Percentiles rank a stretch among this genome's conserved stretches.
Evolutionary conservation across 2,113 vertebrate genomes (phyloP).

Genomic region (Alouatta palliata): DNA sequence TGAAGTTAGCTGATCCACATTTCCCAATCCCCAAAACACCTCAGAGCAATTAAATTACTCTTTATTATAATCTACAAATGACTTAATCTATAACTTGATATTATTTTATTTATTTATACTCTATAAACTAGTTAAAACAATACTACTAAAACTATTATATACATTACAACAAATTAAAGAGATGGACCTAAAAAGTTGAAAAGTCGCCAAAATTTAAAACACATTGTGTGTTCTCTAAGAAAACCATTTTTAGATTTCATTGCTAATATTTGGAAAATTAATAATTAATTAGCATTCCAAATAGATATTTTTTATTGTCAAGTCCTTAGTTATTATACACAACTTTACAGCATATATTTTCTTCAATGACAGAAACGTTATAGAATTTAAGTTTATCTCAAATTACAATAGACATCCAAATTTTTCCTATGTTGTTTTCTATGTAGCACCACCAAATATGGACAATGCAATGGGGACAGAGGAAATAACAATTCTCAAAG

Average conservation of each 20-base stretch:
- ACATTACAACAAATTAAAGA: not conserved
- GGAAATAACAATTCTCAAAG: conserved; percentile 89
- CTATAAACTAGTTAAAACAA: not conserved
- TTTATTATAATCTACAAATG: not conserved
- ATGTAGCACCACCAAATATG: conserved; percentile 91
- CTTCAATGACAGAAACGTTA: not conserved
- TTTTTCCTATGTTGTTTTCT: conserved; percentile 33
- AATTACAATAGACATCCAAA: not conserved
- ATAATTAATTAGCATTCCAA: not conserved
- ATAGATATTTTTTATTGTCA: not conserved
- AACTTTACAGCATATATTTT: not conserved
- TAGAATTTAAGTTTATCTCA: not conserved
- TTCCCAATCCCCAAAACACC: not conserved
- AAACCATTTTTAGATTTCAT: not conserved
- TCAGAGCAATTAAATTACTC: not conserved
- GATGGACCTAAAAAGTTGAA: not conserved
- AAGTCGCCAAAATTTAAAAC: conserved; percentile 35
- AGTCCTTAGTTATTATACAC: not conserved
- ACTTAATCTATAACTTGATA: not conserved
- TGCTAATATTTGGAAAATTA: not conserved
- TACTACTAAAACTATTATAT: not conserved
- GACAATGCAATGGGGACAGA: conserved; percentile 90
- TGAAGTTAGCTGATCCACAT: not conserved
- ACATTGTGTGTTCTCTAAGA: not conserved
- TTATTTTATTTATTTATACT: not conserved